Percentiles rank a stretch among this genome's conserved stretches.
Evolutionary conservation across 2,888 invertebrate species (phyloP).

Genomic region (Parnassius apollo): DNA sequence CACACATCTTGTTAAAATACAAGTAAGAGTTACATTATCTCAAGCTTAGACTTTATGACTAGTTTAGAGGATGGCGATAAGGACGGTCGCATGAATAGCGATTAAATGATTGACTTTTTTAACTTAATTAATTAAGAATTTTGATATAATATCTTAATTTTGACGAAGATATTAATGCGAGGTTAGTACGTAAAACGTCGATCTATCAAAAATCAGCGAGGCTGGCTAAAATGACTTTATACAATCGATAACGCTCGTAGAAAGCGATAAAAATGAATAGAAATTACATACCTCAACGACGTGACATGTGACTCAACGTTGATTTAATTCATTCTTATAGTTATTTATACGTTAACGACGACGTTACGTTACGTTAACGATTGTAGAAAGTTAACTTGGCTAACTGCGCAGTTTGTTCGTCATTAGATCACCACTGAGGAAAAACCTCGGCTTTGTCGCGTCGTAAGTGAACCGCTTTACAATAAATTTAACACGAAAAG

Average conservation of each 20-base stretch:
- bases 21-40: slow-evolving; percentile 56
- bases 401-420: slow-evolving; percentile 29
- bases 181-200: slow-evolving; percentile 62
- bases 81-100: slow-evolving; percentile 78
- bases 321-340: too few species aligned
- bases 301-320: too few species aligned
- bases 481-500: slow-evolving; percentile 65
- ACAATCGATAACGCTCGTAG: too few species aligned
- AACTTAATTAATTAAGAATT: slow-evolving; percentile 67
- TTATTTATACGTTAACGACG: too few species aligned
- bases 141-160: slow-evolving; percentile 67
- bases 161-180: slow-evolving; percentile 68
- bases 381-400: too few species aligned
- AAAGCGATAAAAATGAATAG: too few species aligned
- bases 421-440: slow-evolving; percentile 34
- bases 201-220: slow-evolving; percentile 32
- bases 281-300: too few species aligned
- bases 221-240: too few species aligned
- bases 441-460: slow-evolving; percentile 27
- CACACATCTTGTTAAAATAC: slow-evolving; percentile 48
- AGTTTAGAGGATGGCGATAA: slow-evolving; percentile 81
- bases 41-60: slow-evolving; percentile 71
- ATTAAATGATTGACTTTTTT: slow-evolving; percentile 57
- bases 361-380: too few species aligned
- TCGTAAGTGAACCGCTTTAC: slow-evolving; percentile 48